Evolutionary conservation across 2,888 invertebrate genomes (phyloP), one percentile per base, ranked within the genome.

Genomic region (Sarcophaga subvicina): DNA sequence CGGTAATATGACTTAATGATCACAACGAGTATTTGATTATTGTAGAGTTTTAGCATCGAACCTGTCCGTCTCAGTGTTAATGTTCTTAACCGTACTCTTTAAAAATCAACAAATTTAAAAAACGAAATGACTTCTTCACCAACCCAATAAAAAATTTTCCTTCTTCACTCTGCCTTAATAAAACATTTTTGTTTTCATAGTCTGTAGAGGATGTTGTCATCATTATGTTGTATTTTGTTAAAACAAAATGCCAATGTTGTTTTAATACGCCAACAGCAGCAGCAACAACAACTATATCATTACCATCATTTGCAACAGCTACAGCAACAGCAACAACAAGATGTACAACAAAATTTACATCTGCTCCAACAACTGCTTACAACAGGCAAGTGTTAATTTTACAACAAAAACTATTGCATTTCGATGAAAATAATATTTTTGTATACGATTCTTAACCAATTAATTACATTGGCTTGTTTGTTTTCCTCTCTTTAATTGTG

Each of bases 151-250:
- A 4, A 27, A 37, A n/a, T 25, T 3, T 20, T 27, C 27, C 8
- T 27, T 25, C 59, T 17, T 60, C 60, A 10, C n/a, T 77, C 8
- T 59, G 59, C 45, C 12, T 60, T 17, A 1, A 54, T 14, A 54
- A 54, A 54, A 17, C 12, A 54, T 4, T 54, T 17, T 5, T 12
- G 1, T 54, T 54, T 17, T 54, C 17, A 54, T 49, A 54, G 59
- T 67, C 80, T 67, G 27, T 76, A 63, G 83, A 86, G 83, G 80
- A 86, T 86, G 86, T 83, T 86, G 80, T 86, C 86, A 67, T 86
- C 86, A 60, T 77, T 86, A 84, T 86, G 87, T 85, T 87, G 87
- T 60, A 82, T 87, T 86, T 85, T 87, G 81, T 87, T 88, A 54
- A 85, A 83, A 82, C 88, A 83, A 84, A 84, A 82, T 84, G 81